Base-by-base conservation (phyloP, 2,113 vertebrate species). In the Aspidoscelis tigris region DNA sequence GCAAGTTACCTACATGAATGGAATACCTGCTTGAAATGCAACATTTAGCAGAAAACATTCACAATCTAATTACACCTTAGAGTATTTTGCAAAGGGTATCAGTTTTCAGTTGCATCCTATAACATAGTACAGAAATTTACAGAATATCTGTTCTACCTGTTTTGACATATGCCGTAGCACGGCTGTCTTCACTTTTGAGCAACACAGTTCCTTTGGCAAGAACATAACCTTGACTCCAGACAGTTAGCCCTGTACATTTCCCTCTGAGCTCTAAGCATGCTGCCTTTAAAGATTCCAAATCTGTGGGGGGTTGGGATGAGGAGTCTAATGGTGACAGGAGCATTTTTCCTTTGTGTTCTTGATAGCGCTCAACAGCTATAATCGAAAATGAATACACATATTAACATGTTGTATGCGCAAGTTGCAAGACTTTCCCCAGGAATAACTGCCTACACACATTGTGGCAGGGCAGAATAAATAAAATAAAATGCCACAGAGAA, bases 281-380 rank as follows among this genome's bases (percentile, higher is more conserved):
- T 86, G 33, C 68, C 44, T 83, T 86, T 55, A 78, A 84, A 78
- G 74, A 53, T 44, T 84, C 70, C 86, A 90, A 76, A 83, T 84
- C 81, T 78, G n/a, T 68, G 76, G 74, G 87, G 47, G 86, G 80
- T 83, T 87, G 68, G 44, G 64, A 64, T 22, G 22, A 22, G 80
- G 22, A 69, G 44, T 26, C 53, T 79, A 70, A 39, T 39, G 69
- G 74, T 39, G 78, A 90, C 71, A 90, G 72, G 64, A 88, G 86
- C 66, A 88, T 65, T 58, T 88, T 88, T 65, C 81, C 86, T 87
- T 72, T 61, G 47, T 87, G 77, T 43, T 87, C 41, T 65, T 87
- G 86, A 55, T 84, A 81, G 12, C 75, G 79, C 3, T 84, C 86
- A 61, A 66, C 83, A 82, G 20, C 83, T 84, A 64, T 5, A 81